Conservation (phyloP, 2,888 invertebrate species). For the Trachelus iudaicus region DNA sequence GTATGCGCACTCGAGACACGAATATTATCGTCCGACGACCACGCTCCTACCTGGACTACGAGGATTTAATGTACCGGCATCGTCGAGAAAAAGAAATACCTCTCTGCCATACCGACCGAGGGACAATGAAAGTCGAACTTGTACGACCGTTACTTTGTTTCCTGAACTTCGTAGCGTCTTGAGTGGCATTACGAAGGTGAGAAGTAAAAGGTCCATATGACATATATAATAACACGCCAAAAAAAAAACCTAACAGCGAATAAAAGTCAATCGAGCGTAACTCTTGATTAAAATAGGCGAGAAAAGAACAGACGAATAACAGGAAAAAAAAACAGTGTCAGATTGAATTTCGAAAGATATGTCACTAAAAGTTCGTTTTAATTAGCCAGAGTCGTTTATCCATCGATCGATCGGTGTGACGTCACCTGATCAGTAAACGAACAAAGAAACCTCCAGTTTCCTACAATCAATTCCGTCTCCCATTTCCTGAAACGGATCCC, state of each 20-base stretch:
- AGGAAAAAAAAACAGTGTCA: no score
- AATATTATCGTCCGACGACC: constrained; percentile 39
- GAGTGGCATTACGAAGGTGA: background rate
- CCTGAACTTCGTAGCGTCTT: background rate
- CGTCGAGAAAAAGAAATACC: background rate
- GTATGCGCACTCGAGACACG: constrained; percentile 13
- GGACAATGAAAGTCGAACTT: background rate
- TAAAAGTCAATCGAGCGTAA: background rate
- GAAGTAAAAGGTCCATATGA: background rate
- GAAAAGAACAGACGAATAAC: background rate
- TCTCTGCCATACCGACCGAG: background rate
- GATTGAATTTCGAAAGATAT: no score
- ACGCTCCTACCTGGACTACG: constrained; percentile 11
- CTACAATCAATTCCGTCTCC: background rate
- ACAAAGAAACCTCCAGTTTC: background rate
- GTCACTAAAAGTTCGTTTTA: no score
- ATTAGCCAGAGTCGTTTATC: no score
- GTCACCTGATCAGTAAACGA: background rate
- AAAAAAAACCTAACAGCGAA: background rate
- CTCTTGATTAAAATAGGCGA: background rate
- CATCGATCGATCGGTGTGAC: no score
- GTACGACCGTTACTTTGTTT: background rate
- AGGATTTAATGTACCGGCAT: constrained; percentile 1
- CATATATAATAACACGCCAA: background rate
- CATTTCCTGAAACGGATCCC: background rate